Evolutionary conservation across 2,113 vertebrate genomes (phyloP), one percentile per base, ranked within the genome.

Genomic region (Petromus typicus): DNA sequence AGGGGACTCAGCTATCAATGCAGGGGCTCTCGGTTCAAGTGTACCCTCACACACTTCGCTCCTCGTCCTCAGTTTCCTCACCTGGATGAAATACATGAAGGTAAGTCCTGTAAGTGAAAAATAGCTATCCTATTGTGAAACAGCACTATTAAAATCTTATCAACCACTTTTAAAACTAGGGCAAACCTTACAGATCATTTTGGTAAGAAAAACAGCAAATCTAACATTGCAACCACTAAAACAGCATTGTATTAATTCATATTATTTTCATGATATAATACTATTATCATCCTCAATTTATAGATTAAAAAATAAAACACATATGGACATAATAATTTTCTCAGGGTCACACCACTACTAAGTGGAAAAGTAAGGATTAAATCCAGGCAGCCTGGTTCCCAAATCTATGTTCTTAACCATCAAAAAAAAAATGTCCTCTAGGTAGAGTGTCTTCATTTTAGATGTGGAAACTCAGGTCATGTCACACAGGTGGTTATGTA

Each of bases 401-500:
- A 89, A 80, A 83, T 83, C 34, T 82, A 20, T 76, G 27, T 23
- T 89, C 20, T 94, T 91, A 76, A 64, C 22, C 27, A 93, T 25
- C 59, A 63, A 18, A 57, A 67, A 40, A 95, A 90, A 78, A 13
- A 84, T 86, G 54, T 66, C 93, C 37, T 90, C 43, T 86, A 89
- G 12, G 34, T 76, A 79, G n/a, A 76, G 94, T 30, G 32, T 95
- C 91, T 88, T 96, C 83, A 80, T 73, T 95, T 89, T 32, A 93
- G 64, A 97, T 87, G 79, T 87, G 54, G 84, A 81, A 96, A 93
- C 79, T 48, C 83, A 86, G 97, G 90, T 96, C 69, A 73, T 89
- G 86, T 94, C 91, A 91, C 89, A 96, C 94, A 97, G 92, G 96
- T 95, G 93, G 86, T 94, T 95, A 79, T 93, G 83, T 73, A 93